phyloP scores from a whole-genome alignment of 1,140 invertebrate species.

The Hycleus cichorii region DNA sequence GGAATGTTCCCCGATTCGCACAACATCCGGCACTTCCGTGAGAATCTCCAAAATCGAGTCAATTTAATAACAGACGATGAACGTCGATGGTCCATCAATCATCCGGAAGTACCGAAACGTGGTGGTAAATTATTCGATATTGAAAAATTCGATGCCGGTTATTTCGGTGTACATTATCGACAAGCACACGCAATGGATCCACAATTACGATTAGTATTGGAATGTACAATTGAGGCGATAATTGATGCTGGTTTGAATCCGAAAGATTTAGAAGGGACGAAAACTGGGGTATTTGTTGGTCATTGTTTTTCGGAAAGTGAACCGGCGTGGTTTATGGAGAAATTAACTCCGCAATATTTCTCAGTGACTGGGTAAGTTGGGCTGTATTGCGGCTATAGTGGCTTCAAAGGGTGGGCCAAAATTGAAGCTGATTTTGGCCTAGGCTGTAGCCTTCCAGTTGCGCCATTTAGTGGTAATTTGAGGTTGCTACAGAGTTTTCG shows the following conservation, averaged over 20 bases:
- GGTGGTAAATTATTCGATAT: constrained; percentile 32
- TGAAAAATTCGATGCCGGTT: too few relatives aligned
- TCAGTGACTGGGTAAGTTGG: not conserved
- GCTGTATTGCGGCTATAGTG: too few relatives aligned
- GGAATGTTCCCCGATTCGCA: too few relatives aligned
- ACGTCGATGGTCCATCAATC: constrained; percentile 62
- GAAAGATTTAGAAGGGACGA: constrained; percentile 54
- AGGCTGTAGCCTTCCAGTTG: too few relatives aligned
- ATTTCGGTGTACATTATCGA: constrained; percentile 73
- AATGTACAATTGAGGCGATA: constrained; percentile 77
- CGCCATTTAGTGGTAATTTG: too few relatives aligned
- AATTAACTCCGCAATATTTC: not conserved
- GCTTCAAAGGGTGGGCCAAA: too few relatives aligned
- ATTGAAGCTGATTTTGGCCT: too few relatives aligned
- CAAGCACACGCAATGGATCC: constrained; percentile 84
- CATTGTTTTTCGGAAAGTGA: constrained; percentile 42
- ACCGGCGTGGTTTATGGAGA: not conserved
- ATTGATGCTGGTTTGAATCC: constrained; percentile 70
- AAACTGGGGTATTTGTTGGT: constrained; percentile 73
- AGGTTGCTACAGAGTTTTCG: too few relatives aligned
- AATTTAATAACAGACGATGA: constrained; percentile 65
- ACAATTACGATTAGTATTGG: constrained; percentile 74
- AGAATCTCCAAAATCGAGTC: too few relatives aligned
- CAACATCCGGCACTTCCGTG: too few relatives aligned
- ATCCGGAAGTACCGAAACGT: constrained; percentile 60